Evolutionary conservation across 2,888 invertebrate species (phyloP).

Genomic region (Ectemnius lituratus): DNA sequence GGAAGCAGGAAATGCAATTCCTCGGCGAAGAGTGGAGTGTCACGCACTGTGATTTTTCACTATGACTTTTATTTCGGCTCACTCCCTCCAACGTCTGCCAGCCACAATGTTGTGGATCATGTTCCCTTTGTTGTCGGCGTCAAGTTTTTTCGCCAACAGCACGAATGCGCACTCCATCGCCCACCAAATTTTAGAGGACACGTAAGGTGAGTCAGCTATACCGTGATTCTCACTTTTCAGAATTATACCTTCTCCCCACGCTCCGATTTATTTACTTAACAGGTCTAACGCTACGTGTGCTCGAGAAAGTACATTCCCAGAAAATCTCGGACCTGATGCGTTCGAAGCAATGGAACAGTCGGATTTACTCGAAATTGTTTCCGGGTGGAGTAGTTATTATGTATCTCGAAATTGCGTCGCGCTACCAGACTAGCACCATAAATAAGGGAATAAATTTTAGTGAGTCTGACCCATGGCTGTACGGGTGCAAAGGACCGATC

Average conservation of each 20-base stretch:
- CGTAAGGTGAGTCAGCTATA: conserved; percentile 4
- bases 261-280: neutral
- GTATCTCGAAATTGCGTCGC: neutral
- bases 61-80: conserved; percentile 48
- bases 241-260: neutral
- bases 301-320: neutral
- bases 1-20: conserved; percentile 23
- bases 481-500: conserved; percentile 41
- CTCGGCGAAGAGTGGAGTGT: conserved; percentile 36
- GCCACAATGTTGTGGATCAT: conserved; percentile 27
- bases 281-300: neutral
- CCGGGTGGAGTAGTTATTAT: too few relatives aligned
- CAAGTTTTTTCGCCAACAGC: conserved; percentile 11
- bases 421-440: conserved; percentile 30
- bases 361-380: conserved; percentile 1
- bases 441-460: conserved; percentile 47
- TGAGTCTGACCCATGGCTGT: conserved; percentile 22
- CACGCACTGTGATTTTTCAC: conserved; percentile 55
- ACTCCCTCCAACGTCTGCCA: conserved; percentile 27
- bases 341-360: neutral
- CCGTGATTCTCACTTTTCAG: neutral
- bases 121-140: conserved; percentile 26
- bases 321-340: neutral
- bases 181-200: conserved; percentile 31
- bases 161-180: neutral